Conservation (phyloP, 2,797 vertebrate genomes). For the Uromys caudimaculatus region DNA sequence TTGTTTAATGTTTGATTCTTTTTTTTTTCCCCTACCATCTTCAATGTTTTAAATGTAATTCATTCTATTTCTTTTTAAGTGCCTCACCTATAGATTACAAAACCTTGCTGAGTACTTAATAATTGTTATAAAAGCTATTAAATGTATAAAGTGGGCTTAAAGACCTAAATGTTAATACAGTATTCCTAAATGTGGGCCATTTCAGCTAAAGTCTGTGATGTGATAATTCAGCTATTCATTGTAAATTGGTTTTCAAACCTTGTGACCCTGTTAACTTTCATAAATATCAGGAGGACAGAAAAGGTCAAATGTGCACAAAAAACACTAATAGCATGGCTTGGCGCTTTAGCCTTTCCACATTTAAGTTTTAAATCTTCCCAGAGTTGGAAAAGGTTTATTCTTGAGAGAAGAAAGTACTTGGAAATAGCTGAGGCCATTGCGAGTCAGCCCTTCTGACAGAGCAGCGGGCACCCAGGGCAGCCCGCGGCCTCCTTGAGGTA, state of each 20-base stretch:
- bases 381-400: neutral
- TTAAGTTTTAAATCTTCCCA: constrained; percentile 55
- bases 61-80: constrained; percentile 55
- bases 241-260: constrained; percentile 63
- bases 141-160: constrained; percentile 8
- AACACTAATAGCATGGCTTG: neutral
- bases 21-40: neutral
- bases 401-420: constrained; percentile 52
- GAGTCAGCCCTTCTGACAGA: constrained; percentile 34
- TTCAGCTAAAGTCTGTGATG: constrained; percentile 42
- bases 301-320: constrained; percentile 34
- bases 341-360: constrained; percentile 28
- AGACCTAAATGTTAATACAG: neutral
- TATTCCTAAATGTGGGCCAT: constrained; percentile 33
- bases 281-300: constrained; percentile 56
- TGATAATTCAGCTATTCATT: constrained; percentile 55
- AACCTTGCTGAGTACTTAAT: constrained; percentile 47
- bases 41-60: constrained; percentile 39
- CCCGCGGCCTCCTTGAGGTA: no score
- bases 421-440: constrained; percentile 17
- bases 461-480: neutral
- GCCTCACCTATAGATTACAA: constrained; percentile 50
- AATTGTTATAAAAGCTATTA: constrained; percentile 48
- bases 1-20: constrained; percentile 48
- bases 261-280: constrained; percentile 23